Conservation (phyloP, 2,113 vertebrate species). For the Syngnathus floridae region DNA sequence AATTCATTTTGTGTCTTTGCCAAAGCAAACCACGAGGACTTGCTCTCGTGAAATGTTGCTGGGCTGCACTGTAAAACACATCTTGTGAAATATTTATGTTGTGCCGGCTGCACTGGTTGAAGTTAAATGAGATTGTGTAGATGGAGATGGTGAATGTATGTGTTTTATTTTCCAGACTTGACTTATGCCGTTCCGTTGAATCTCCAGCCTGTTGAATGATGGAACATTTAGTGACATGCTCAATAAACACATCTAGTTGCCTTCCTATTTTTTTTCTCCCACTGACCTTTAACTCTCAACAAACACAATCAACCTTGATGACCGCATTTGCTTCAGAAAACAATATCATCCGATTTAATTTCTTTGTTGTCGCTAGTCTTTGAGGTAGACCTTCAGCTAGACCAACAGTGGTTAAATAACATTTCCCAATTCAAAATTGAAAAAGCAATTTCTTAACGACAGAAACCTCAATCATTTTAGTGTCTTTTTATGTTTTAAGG, state of each 20-base stretch:
- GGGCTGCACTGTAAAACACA: constrained; percentile 11
- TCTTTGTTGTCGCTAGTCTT: neutral
- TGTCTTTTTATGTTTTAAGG: constrained; percentile 4
- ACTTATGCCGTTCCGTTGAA: constrained; percentile 9
- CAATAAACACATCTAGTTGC: constrained; percentile 2
- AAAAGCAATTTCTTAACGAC: neutral
- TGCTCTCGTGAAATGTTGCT: constrained; percentile 9
- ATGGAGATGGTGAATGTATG: constrained; percentile 15
- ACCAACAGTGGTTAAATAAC: neutral
- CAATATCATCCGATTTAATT: neutral
- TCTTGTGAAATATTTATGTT: constrained; percentile 19
- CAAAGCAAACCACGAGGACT: constrained; percentile 8
- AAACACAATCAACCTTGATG: neutral
- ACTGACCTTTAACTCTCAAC: constrained; percentile 12
- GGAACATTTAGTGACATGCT: constrained; percentile 3
- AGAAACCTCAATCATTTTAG: neutral
- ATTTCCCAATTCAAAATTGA: neutral
- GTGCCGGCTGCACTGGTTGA: constrained; percentile 1
- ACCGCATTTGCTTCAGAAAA: neutral
- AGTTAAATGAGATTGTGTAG: constrained; percentile 9
- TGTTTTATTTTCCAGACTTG: constrained; percentile 5
- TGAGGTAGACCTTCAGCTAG: neutral
- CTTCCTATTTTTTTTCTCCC: constrained; percentile 3
- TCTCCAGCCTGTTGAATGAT: constrained; percentile 5
- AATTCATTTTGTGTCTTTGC: constrained; percentile 20